Evolutionary conservation across 2,888 invertebrate species (phyloP).

Genomic region (Stenodera caucasica): DNA sequence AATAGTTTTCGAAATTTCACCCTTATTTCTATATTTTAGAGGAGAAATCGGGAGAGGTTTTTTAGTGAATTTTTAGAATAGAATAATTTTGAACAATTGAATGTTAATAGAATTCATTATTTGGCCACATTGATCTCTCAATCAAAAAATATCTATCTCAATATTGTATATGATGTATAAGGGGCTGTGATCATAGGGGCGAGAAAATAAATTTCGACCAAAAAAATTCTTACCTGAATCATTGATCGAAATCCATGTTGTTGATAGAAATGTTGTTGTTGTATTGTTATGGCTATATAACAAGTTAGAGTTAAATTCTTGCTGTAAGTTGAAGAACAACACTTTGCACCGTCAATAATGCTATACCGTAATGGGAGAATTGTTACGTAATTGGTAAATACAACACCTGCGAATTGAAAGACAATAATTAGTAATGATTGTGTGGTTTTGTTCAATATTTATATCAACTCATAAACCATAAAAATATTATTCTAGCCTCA

Average conservation of each 20-base stretch:
- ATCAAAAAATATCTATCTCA: too few species aligned
- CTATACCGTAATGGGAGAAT: neutral
- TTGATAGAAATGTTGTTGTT: neutral
- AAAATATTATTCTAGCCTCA: neutral
- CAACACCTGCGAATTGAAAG: neutral
- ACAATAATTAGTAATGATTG: neutral
- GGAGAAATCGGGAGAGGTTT: too few species aligned
- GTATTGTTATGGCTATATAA: neutral
- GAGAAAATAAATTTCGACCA: too few species aligned
- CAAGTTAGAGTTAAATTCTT: neutral
- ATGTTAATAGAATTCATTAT: too few species aligned
- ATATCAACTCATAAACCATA: neutral
- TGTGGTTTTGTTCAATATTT: neutral
- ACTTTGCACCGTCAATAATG: neutral
- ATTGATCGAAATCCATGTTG: neutral
- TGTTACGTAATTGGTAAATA: neutral
- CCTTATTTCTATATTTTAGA: too few species aligned
- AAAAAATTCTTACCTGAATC: neutral
- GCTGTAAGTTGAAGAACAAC: neutral
- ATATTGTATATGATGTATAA: too few species aligned
- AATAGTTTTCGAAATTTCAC: too few species aligned
- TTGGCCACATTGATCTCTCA: too few species aligned
- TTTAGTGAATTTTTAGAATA: too few species aligned
- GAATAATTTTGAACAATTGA: too few species aligned
- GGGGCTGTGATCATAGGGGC: too few species aligned